Percentiles rank a stretch among this genome's conserved stretches.
Conservation (phyloP, 2,113 vertebrate species). For the Odontesthes bonariensis region DNA sequence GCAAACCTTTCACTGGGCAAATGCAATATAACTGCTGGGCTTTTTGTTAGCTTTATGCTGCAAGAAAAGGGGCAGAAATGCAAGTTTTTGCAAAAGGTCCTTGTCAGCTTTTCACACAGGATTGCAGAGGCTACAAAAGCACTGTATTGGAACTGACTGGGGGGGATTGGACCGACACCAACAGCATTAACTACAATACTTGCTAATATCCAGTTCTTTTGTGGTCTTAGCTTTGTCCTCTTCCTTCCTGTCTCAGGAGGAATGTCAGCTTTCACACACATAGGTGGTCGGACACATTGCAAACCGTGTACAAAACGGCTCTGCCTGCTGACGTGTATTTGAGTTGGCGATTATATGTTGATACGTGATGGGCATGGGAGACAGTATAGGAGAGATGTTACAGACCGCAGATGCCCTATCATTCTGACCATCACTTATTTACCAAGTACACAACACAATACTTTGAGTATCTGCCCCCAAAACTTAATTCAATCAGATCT, state of each 20-base stretch:
- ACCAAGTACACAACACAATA: not conserved
- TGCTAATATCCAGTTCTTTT: constrained; percentile 69
- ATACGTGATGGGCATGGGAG: not conserved
- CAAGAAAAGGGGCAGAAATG: constrained; percentile 59
- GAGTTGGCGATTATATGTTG: constrained; percentile 18
- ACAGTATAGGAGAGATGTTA: not conserved
- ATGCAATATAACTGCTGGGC: constrained; percentile 63
- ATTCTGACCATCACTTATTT: not conserved
- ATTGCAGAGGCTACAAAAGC: constrained; percentile 73
- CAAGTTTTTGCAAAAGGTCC: constrained; percentile 68
- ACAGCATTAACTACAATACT: constrained; percentile 45
- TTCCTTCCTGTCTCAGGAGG: constrained; percentile 51
- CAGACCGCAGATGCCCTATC: not conserved
- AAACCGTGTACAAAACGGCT: constrained; percentile 7
- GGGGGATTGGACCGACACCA: constrained; percentile 53
- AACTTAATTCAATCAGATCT: not conserved
- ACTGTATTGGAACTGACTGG: constrained; percentile 52
- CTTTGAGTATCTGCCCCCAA: not conserved
- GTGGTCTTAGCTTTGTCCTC: constrained; percentile 49
- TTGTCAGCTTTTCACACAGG: constrained; percentile 67
- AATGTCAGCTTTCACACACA: constrained; percentile 56
- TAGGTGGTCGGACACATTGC: constrained; percentile 29
- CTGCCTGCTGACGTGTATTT: not conserved
- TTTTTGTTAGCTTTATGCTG: constrained; percentile 61
- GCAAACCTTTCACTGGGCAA: constrained; percentile 65